phyloP scores from a whole-genome alignment of 2,888 invertebrate genomes.

The Coelinius sp. region DNA sequence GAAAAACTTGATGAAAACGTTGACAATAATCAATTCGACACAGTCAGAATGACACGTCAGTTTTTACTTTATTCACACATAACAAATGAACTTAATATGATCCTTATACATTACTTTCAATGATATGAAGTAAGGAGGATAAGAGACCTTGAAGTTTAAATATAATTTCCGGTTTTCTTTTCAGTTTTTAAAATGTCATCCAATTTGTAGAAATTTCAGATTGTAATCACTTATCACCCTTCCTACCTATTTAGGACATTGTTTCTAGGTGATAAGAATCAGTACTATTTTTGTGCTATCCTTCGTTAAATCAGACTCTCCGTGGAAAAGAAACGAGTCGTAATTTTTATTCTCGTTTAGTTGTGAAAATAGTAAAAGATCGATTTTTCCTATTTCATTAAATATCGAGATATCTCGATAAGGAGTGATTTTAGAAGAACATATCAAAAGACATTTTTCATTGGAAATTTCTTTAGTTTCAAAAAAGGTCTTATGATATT shows the following conservation, averaged over 20 bases:
- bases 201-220: neutral
- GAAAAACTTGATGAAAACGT: neutral
- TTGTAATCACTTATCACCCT: neutral
- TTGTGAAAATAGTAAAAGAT: neutral
- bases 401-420: neutral
- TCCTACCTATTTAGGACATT: neutral
- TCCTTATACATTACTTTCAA: neutral
- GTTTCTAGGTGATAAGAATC: neutral
- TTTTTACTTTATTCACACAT: slow-evolving; percentile 40
- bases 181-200: neutral
- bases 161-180: neutral
- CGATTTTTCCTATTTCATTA: neutral
- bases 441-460: too few relatives aligned
- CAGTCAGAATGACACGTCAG: slow-evolving; percentile 47
- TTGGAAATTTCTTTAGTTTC: too few relatives aligned
- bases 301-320: neutral
- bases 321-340: neutral
- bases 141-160: neutral
- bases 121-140: neutral
- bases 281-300: neutral
- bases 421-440: too few relatives aligned
- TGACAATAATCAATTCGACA: slow-evolving; percentile 43
- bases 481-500: too few relatives aligned
- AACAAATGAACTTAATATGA: neutral
- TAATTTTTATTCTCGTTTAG: neutral